Evolutionary conservation across 2,797 vertebrate genomes (phyloP), one percentile per base, ranked within the genome.

Genomic region (Crocodylus rhombifer): DNA sequence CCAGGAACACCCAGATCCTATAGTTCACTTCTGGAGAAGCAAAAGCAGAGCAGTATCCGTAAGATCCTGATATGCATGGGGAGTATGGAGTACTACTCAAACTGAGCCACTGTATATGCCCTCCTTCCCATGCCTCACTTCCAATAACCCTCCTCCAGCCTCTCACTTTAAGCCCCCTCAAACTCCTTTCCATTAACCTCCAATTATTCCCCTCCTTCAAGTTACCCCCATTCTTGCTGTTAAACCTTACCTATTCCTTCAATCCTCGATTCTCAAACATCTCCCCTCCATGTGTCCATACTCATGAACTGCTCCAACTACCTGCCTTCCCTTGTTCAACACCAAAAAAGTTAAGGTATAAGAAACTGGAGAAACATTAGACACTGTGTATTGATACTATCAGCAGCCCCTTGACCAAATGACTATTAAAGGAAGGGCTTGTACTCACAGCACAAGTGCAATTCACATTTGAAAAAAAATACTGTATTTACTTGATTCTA

Each of bases 241-340:
- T 64, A 71, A 56, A 85, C 75, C 76, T 9, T 74, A 83, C 23
- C 21, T 73, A n/a, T 71, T 90, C n/a, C 58, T 15, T 81, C n/a
- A 33, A 17, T 5, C 58, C 90, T 74, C 20, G 56, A 21, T 17
- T 28, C 80, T 14, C 76, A 75, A 73, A 77, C 1, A 77, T 15
- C 8, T 64, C 51, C 28, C 51, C 14, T 92, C 64, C 58, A 89
- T 90, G 86, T 87, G 58, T 51, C 13, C 55, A 67, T 74, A 69
- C 7, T 80, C 63, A 80, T 1, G 30, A 8, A 23, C 67, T 15
- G 25, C 17, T 82, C 6, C 21, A 86, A 82, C 17, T 63, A 33
- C 58, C 56, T 20, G 51, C 5, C 18, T 23, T 71, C 56, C 28
- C 21, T 88, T 6, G 73, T 23, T 73, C 36, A 25, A 4, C 36